Conservation (phyloP, 2,888 invertebrate genomes). For the Cordilura impudica region DNA sequence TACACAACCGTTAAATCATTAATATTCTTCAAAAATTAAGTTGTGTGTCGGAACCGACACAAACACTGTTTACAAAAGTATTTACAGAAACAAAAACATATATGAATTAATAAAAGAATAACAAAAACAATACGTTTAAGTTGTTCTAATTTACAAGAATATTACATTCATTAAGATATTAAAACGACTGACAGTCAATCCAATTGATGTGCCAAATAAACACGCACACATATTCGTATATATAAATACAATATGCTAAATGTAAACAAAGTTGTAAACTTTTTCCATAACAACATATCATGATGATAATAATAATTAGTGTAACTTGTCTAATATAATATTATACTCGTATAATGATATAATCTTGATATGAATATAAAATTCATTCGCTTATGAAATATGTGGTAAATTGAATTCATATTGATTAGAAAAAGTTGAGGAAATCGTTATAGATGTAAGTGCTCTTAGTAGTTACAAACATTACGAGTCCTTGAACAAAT, state of each 20-base stretch:
- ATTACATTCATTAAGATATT: conserved; percentile 26
- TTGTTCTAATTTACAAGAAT: conserved; percentile 21
- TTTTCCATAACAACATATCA: conserved; percentile 28
- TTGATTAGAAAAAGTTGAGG: too few relatives aligned
- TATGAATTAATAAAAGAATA: too few relatives aligned
- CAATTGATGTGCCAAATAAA: too few relatives aligned
- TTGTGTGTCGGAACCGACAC: too few relatives aligned
- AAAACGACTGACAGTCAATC: not conserved
- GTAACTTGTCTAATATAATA: not conserved
- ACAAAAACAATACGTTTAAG: conserved; percentile 12
- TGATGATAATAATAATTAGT: conserved; percentile 23
- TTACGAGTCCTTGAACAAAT: too few relatives aligned
- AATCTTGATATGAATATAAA: not conserved
- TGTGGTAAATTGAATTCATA: not conserved
- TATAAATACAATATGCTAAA: conserved; percentile 22
- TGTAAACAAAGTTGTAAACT: conserved; percentile 33
- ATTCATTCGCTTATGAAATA: too few relatives aligned
- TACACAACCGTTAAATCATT: too few relatives aligned
- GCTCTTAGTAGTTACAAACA: too few relatives aligned
- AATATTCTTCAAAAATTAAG: too few relatives aligned
- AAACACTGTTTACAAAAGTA: too few relatives aligned
- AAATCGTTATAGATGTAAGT: too few relatives aligned
- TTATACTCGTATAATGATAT: not conserved
- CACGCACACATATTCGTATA: not conserved
- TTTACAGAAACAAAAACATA: too few relatives aligned